Evolutionary conservation across 1,140 invertebrate genomes (phyloP), one percentile per base, ranked within the genome.

Genomic region (Hycleus phaleratus): DNA sequence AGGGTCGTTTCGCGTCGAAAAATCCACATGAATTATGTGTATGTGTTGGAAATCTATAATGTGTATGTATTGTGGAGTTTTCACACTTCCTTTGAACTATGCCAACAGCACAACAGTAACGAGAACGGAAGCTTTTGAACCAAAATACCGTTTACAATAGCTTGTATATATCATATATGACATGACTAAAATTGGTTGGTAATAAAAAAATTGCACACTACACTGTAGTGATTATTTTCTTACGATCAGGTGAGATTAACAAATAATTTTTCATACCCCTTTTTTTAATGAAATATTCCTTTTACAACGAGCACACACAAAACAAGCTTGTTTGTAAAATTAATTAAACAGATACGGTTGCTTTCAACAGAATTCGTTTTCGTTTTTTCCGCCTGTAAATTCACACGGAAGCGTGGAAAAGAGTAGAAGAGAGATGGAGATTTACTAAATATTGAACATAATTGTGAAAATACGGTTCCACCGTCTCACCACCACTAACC

Each of bases 1-100:
- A 53, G 42, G 42, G 45, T 44, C 50, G 50, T 38, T 43, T 18
- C 18, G 18, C 6, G 50, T 26, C 50, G 51, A 53, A 53, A 53
- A 45, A 52, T 32, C 44, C 51, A 45, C 42, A 45, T 53, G 51
- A 52, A 44, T 44, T 53, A 7, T 32, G 32, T 53, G 51, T 45
- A 24, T 53, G 42, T 53, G 51, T 53, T 40, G 46, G 45, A 53
- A 53, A 42, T 46, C 51, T 53, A 42, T 53, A 42, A 12, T 26
- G 51, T 52, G 32, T 7, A 7, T 32, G 32, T 32, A 32, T 32
- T 32, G 32, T 32, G 7, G 4, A 32, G 32, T 32, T 32, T 53
- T 53, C 46, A 53, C 51, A 53, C 51, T 53, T 53, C 51, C 51
- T 53, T 53, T 53, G 51, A 53, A 46, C 51, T 32, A 32, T 2